Base-by-base conservation (phyloP, 2,888 invertebrate genomes). In the Tetragonisca angustula region DNA sequence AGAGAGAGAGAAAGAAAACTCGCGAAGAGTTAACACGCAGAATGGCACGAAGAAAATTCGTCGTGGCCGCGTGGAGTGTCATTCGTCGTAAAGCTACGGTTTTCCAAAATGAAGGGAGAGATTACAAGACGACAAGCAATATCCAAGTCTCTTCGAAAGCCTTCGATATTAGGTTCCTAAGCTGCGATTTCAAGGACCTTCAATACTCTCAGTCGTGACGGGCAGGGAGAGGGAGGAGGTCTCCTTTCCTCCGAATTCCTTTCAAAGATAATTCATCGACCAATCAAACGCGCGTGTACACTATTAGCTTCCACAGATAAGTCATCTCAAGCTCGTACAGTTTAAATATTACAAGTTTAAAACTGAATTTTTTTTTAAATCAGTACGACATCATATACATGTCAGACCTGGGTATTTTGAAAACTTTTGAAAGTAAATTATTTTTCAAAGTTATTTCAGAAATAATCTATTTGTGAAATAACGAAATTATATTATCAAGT, bases 91-190 rank as follows among this genome's bases (percentile, higher is more conserved):
- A 49, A 15, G 50, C 43, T 43, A 2, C 19, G 15, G 17, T 50
- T 6, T 49, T 27, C 11, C 32, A 59, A 19, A 69, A 54, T 50
- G 76, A 69, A 54, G 54, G 80, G 56, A 17, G 67, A 62, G 62
- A 73, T 81, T 83, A 50, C 68, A 50, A 59, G 50, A 27, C 13
- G 78, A 87, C 77, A 80, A 72, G 91, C 83, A 90, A 92, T 92
- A 92, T 92, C 87, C 73, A 80, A 84, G 87, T 80, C 79, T 81
- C 78, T 11, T 64, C 76, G 77, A 89, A 90, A 89, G 88, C 86
- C 76, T 81, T 80, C 85, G 89, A 91, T 92, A 93, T 92, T 89
- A 90, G 89, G 73, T 90, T 88, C 88, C 89, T 91, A 91, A 92
- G 89, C 90, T 89, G 86, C 65, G 68, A 64, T 76, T 81, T 78